A percentile compares a stretch with the other conserved stretches of the same genome.
Evolutionary conservation across 92 coral and sea anemone species (phyloP).

Genomic region (Epizoanthus ramosus): DNA sequence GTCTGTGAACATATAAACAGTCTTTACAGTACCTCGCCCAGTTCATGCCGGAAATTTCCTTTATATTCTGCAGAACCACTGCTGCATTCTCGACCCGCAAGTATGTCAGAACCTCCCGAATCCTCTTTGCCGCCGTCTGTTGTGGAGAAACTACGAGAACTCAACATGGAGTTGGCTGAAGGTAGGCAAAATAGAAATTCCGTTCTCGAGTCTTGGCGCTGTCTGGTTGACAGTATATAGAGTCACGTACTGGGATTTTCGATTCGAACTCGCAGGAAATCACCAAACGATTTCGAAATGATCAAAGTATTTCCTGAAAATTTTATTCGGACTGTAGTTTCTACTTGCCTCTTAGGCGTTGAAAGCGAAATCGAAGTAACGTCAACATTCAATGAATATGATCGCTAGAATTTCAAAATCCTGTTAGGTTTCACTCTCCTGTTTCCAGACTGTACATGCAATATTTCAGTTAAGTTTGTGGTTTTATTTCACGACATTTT

Average conservation of each 20-base stretch:
- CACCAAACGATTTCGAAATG: not conserved
- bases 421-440: constrained; percentile 1
- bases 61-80: constrained; percentile 73
- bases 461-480: constrained; percentile 27
- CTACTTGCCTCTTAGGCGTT: not conserved
- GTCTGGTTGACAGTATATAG: constrained; percentile 1
- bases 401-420: not conserved
- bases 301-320: constrained; percentile 8
- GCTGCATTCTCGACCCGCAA: constrained; percentile 76
- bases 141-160: constrained; percentile 88
- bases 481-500: not conserved
- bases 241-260: constrained; percentile 7
- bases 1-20: constrained; percentile 37
- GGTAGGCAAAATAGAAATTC: constrained; percentile 68
- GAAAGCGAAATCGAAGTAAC: not conserved
- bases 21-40: constrained; percentile 90
- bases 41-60: constrained; percentile 86
- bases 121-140: constrained; percentile 88
- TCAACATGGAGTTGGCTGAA: constrained; percentile 94
- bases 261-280: constrained; percentile 19
- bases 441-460: no score
- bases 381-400: not conserved
- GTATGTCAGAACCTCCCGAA: constrained; percentile 95
- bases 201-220: constrained; percentile 11
- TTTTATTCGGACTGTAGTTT: not conserved